phyloP scores from a whole-genome alignment of 2,113 vertebrate genomes.

The Dasyornis broadbenti region DNA sequence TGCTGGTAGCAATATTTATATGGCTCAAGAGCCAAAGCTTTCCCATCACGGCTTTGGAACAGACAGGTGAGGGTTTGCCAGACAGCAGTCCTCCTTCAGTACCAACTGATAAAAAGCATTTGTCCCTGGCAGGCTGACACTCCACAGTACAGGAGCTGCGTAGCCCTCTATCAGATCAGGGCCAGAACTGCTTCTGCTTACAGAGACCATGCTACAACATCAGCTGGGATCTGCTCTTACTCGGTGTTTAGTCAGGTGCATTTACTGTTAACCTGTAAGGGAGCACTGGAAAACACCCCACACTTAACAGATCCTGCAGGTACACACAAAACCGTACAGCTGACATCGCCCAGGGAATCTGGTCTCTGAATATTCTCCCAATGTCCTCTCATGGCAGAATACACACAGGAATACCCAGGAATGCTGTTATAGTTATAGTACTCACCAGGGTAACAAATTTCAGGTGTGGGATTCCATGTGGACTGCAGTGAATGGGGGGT shows the following conservation, averaged over 20 bases:
- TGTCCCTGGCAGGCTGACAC: neutral
- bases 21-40: neutral
- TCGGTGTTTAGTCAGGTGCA: neutral
- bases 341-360: neutral
- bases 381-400: accelerated
- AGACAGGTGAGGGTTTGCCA: neutral
- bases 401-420: neutral
- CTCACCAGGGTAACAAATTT: neutral
- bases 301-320: neutral
- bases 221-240: neutral
- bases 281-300: neutral
- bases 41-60: neutral
- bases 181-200: neutral
- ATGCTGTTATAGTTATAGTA: accelerated
- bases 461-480: accelerated
- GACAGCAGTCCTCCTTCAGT: neutral
- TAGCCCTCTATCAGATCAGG: neutral
- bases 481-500: neutral
- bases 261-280: neutral
- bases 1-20: neutral
- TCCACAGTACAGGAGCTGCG: neutral
- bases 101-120: neutral
- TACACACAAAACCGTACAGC: neutral
- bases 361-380: accelerated
- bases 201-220: neutral